phyloP scores from a whole-genome alignment of 1,140 invertebrate genomes.

The Drosophila kohkoa region DNA sequence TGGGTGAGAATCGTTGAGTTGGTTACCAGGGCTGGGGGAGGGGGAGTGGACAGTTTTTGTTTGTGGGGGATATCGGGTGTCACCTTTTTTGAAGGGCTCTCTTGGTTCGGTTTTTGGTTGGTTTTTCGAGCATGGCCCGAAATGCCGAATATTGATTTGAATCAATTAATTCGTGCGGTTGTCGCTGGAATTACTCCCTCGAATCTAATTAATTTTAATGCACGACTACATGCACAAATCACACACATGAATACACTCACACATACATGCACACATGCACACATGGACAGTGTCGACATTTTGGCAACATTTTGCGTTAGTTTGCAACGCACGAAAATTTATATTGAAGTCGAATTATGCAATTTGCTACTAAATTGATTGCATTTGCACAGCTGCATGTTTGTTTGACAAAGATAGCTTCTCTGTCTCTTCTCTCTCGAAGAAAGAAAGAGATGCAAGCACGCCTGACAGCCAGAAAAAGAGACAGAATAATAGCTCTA shows the following conservation, averaged over 20 bases:
- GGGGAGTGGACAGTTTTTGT: neutral
- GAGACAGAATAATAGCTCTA: neutral
- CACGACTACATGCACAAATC: conserved; percentile 71
- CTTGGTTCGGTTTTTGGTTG: conserved; percentile 41
- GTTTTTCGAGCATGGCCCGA: conserved; percentile 61
- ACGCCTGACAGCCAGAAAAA: neutral
- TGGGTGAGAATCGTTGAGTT: neutral
- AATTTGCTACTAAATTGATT: conserved; percentile 84
- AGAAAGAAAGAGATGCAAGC: neutral
- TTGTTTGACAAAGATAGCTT: conserved; percentile 25
- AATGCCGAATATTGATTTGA: conserved; percentile 85
- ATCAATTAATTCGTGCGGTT: conserved; percentile 85
- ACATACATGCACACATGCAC: conserved; percentile 16
- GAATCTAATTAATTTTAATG: conserved; percentile 85
- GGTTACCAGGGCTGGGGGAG: conserved; percentile 7
- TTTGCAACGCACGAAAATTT: conserved; percentile 71
- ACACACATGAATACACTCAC: conserved; percentile 40
- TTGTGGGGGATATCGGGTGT: conserved; percentile 35
- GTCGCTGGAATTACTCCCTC: conserved; percentile 84
- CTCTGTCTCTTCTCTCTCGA: too few relatives aligned
- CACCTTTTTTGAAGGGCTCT: conserved; percentile 49
- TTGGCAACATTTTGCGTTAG: conserved; percentile 79
- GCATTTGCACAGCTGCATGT: conserved; percentile 73
- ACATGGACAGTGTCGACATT: conserved; percentile 62
- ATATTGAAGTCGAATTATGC: conserved; percentile 83